Evolutionary conservation across 2,888 invertebrate genomes (phyloP).

Genomic region (Trileptium ribeirensis): DNA sequence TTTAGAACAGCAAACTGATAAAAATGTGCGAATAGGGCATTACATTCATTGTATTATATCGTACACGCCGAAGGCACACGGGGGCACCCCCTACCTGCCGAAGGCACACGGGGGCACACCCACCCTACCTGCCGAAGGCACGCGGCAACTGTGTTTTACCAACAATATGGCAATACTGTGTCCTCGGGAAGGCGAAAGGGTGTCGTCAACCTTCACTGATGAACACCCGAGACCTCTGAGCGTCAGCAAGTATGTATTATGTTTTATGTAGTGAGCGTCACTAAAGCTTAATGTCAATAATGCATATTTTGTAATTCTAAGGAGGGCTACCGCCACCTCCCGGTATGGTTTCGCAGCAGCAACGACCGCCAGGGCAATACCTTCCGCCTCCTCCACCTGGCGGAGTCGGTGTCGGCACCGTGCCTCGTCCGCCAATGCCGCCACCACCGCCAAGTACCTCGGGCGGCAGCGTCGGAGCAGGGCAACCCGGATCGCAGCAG

Average conservation of each 20-base stretch:
- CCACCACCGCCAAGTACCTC: conserved; percentile 23
- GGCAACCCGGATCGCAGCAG: conserved; percentile 21
- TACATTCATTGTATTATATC: no score
- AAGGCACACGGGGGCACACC: not conserved
- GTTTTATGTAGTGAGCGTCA: no score
- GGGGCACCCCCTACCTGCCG: not conserved
- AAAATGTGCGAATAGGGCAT: no score
- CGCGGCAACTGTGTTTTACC: no score
- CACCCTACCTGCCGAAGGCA: no score
- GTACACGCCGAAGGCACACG: not conserved
- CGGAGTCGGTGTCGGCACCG: not conserved
- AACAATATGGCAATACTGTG: no score
- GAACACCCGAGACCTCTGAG: no score
- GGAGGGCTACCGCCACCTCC: not conserved
- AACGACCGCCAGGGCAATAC: not conserved
- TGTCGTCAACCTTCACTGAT: no score
- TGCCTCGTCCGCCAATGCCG: not conserved
- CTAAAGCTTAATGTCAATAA: no score
- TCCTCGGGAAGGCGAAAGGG: no score
- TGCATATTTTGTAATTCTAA: not conserved
- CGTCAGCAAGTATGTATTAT: no score
- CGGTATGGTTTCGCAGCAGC: not conserved
- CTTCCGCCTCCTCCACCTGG: conserved; percentile 23
- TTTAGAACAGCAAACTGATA: no score
- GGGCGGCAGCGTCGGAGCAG: not conserved